These are phyloP conservation scores for Varanus komodoensis DNA, from an alignment of 2,113 vertebrate genomes.

Conservation along the genomic window DNA sequence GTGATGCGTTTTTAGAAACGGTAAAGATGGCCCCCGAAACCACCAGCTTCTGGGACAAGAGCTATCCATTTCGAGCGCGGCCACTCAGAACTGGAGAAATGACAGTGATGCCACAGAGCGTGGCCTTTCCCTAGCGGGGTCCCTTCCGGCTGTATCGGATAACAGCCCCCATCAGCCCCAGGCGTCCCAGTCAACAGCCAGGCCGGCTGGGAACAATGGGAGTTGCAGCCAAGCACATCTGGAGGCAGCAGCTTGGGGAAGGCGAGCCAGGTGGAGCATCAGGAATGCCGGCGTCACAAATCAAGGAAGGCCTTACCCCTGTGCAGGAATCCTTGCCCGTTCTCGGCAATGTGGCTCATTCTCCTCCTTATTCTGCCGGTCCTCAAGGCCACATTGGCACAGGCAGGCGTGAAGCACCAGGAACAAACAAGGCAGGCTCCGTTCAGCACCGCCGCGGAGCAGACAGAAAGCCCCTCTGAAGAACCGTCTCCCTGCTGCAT, in stretches of 20 bases:
- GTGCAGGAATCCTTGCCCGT: constrained; percentile 71
- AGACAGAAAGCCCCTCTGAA: constrained; percentile 22
- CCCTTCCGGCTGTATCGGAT: too few relatives aligned
- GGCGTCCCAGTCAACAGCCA: too few relatives aligned
- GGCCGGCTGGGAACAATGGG: too few relatives aligned
- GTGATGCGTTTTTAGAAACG: background rate
- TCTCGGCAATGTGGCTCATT: constrained; percentile 73
- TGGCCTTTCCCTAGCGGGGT: too few relatives aligned
- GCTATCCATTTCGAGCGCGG: too few relatives aligned
- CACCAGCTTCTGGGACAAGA: too few relatives aligned
- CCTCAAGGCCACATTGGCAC: constrained; percentile 57
- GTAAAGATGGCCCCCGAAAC: background rate
- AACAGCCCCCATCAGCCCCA: too few relatives aligned
- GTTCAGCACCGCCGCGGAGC: accelerated
- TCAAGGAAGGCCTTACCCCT: constrained; percentile 79
- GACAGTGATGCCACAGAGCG: too few relatives aligned
- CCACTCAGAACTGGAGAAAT: background rate
- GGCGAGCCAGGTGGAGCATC: background rate
- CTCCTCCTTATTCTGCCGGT: constrained; percentile 72
- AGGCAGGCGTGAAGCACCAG: constrained; percentile 45
- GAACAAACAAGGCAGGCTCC: constrained; percentile 7
- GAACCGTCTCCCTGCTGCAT: constrained; percentile 19
- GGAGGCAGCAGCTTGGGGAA: too few relatives aligned
- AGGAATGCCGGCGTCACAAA: background rate
- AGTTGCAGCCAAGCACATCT: too few relatives aligned